Conservation (phyloP, 2,888 invertebrate genomes). For the Pristionchus exspectatus region DNA sequence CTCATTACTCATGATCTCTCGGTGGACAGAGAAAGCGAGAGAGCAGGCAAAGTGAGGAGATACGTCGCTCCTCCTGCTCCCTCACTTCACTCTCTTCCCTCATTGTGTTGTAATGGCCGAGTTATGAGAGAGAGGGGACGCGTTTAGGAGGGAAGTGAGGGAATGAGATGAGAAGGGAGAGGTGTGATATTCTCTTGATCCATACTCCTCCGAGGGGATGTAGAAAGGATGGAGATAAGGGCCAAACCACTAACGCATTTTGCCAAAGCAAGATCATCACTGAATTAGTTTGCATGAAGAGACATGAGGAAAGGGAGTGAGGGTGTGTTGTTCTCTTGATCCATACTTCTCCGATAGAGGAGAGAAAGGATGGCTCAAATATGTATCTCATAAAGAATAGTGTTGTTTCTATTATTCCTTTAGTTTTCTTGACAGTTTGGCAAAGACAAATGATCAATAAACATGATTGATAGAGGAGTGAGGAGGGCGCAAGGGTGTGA, state of each 20-base stretch:
- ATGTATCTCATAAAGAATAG: too few species aligned
- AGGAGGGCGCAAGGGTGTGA: too few species aligned
- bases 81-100: neutral
- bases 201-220: neutral
- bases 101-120: conserved; percentile 47
- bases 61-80: neutral
- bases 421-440: too few species aligned
- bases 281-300: too few species aligned
- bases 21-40: neutral
- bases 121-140: conserved; percentile 6
- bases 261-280: neutral
- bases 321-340: too few species aligned
- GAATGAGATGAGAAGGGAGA: neutral
- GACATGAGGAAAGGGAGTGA: too few species aligned
- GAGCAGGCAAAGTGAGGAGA: neutral
- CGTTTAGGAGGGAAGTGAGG: conserved; percentile 28
- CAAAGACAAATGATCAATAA: too few species aligned
- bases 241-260: neutral
- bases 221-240: neutral
- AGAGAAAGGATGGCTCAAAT: too few species aligned
- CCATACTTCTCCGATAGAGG: too few species aligned
- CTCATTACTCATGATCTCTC: neutral
- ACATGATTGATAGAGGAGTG: too few species aligned
- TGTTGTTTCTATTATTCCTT: too few species aligned
- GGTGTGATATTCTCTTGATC: neutral